Evolutionary conservation across 1,140 invertebrate genomes (phyloP).

Genomic region (Elysia chlorotica): DNA sequence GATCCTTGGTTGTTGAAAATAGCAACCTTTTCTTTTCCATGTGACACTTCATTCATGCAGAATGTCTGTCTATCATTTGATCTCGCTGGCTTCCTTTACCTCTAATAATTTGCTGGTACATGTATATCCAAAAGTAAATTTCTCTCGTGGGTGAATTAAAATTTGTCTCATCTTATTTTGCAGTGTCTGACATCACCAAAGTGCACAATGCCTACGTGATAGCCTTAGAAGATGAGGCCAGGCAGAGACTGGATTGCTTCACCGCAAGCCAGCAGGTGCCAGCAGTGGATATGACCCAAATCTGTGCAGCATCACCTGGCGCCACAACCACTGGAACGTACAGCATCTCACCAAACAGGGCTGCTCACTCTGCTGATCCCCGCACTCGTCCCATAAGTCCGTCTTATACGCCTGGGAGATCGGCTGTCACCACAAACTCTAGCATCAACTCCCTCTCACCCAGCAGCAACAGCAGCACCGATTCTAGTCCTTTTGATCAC

Average conservation of each 20-base stretch:
- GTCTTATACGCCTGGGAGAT: neutral
- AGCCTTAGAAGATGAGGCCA: slow-evolving; percentile 89
- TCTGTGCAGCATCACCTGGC: slow-evolving; percentile 69
- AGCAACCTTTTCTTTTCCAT: no score
- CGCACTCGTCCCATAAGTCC: neutral
- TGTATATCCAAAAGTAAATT: no score
- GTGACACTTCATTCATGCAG: no score
- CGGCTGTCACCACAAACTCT: neutral
- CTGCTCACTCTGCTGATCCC: neutral
- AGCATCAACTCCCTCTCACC: neutral
- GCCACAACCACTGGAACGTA: no score
- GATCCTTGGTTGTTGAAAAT: no score
- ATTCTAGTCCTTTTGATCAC: no score
- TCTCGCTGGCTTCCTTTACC: no score
- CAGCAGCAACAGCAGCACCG: no score
- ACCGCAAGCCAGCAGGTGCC: slow-evolving; percentile 89
- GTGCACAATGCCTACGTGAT: slow-evolving; percentile 97
- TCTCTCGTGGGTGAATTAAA: no score
- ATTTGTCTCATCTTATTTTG: slow-evolving; percentile 43
- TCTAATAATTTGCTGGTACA: no score
- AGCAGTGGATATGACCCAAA: slow-evolving; percentile 92
- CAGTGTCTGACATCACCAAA: slow-evolving; percentile 82
- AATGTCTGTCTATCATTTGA: no score
- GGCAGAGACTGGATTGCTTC: slow-evolving; percentile 86
- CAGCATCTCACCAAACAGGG: no score